A percentile compares a stretch with the other conserved stretches of the same genome.
Evolutionary conservation across 64 coral and sea anemone species (phyloP).

Genomic region (Trachythela sp.): DNA sequence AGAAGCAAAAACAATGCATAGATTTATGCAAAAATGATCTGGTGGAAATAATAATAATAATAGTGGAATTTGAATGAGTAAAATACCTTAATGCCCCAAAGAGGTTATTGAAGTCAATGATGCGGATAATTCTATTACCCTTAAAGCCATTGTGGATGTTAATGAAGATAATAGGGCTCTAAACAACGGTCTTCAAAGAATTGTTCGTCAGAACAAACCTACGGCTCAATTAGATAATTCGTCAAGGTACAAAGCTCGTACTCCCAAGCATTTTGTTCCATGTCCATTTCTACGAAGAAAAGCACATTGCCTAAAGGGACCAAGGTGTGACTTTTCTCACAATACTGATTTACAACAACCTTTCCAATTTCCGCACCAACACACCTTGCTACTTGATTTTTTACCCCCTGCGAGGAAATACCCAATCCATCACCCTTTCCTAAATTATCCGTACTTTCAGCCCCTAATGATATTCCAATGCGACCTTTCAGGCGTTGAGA

Average conservation of each 20-base stretch:
- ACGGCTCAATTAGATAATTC: not conserved
- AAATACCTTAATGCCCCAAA: not conserved
- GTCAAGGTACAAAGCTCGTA: not conserved
- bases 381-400: conserved; percentile 2
- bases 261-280: not conserved
- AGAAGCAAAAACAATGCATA: not conserved
- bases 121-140: not conserved
- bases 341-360: not conserved
- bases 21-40: not conserved
- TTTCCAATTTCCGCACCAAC: not conserved
- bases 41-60: not conserved
- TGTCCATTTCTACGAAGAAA: conserved; percentile 22
- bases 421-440: not conserved
- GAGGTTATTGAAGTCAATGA: not conserved
- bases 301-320: not conserved
- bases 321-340: conserved; percentile 20
- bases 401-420: not conserved
- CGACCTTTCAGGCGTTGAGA: not conserved
- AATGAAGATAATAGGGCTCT: too few relatives aligned
- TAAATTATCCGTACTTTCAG: not conserved
- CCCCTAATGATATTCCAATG: not conserved
- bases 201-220: not conserved
- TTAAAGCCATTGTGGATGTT: not conserved
- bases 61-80: not conserved
- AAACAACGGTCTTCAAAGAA: too few relatives aligned